A percentile compares a stretch with the other conserved stretches of the same genome.
These are phyloP conservation scores for Linnaemya vulpina DNA, from an alignment of 2,888 invertebrate species.

Conservation along the genomic window DNA sequence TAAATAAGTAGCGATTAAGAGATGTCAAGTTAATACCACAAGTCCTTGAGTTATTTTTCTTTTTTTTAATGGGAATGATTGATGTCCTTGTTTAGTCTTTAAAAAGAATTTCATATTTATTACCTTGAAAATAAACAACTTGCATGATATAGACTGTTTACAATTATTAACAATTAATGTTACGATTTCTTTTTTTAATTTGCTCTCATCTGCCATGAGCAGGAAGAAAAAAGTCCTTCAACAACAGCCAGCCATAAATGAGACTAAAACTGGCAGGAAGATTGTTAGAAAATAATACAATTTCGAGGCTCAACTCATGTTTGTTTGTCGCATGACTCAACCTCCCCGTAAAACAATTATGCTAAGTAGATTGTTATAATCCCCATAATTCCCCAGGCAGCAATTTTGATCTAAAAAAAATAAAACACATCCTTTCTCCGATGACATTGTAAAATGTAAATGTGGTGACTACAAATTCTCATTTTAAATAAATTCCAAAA, in stretches of 20 bases:
- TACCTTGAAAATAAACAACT: slow-evolving; percentile 36
- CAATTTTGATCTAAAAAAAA: slow-evolving; percentile 24
- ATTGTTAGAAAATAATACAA: background rate
- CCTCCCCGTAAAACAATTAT: slow-evolving; percentile 31
- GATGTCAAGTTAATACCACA: too few relatives aligned
- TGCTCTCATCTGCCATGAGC: background rate
- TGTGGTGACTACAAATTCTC: background rate
- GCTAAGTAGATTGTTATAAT: slow-evolving; percentile 32
- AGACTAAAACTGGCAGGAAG: background rate
- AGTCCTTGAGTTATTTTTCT: too few relatives aligned
- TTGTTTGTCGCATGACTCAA: background rate
- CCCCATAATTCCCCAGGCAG: slow-evolving; percentile 17
- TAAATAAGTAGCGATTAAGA: too few relatives aligned
- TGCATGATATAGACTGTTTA: too few relatives aligned
- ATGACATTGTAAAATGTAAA: slow-evolving; percentile 18
- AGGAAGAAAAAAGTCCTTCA: background rate
- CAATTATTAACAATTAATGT: background rate
- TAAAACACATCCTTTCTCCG: slow-evolving; percentile 18
- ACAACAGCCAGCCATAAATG: background rate
- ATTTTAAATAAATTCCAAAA: background rate
- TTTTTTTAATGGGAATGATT: too few relatives aligned
- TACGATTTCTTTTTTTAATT: background rate
- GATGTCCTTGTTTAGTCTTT: slow-evolving; percentile 37
- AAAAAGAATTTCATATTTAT: slow-evolving; percentile 65
- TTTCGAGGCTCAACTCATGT: slow-evolving; percentile 2